Conservation (phyloP, 2,113 vertebrate genomes). For the Ictalurus furcatus region DNA sequence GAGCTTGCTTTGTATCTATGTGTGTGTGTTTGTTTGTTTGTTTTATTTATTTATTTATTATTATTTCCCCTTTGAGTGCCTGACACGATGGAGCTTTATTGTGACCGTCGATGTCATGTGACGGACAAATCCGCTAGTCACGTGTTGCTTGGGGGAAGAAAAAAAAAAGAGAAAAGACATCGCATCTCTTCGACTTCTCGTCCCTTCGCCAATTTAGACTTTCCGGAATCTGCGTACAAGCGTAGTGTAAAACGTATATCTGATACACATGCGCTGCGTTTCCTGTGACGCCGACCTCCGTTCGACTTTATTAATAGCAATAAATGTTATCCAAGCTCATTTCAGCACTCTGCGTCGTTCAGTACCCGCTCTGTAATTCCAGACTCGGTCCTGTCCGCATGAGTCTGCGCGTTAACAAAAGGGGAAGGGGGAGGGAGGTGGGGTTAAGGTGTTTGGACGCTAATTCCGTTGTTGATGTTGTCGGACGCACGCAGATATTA, state of each 20-base stretch:
- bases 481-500: conserved; percentile 55
- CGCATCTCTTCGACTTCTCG: conserved; percentile 50
- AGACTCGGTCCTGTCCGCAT: neutral
- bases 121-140: conserved; percentile 79
- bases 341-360: neutral
- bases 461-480: conserved; percentile 61
- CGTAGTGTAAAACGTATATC: neutral
- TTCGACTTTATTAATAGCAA: neutral
- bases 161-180: neutral
- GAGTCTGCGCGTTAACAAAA: neutral
- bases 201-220: neutral
- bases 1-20: conserved; percentile 37
- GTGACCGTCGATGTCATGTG: conserved; percentile 78
- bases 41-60: neutral
- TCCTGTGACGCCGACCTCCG: neutral
- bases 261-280: neutral
- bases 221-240: neutral
- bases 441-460: conserved; percentile 38
- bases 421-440: no score
- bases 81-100: conserved; percentile 83
- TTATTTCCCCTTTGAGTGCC: conserved; percentile 61
- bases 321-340: neutral
- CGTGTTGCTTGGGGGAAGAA: conserved; percentile 60
- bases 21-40: neutral
- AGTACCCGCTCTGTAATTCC: neutral